Evolutionary conservation across 2,888 invertebrate genomes (phyloP).

Genomic region (Drosophila neotestacea): DNA sequence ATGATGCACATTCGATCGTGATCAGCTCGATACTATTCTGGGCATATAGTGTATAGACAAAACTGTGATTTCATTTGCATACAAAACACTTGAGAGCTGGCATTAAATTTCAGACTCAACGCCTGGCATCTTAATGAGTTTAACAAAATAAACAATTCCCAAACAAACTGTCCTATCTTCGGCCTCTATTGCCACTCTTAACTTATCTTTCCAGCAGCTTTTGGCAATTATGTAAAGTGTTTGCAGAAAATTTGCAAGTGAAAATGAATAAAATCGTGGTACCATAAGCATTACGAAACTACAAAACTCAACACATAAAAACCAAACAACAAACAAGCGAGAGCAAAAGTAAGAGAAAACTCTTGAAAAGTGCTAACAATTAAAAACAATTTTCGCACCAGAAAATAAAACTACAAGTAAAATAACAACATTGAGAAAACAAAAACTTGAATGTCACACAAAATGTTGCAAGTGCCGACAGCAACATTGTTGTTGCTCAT

Average conservation of each 20-base stretch:
- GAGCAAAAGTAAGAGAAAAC: slow-evolving; percentile 32
- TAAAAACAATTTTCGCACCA: slow-evolving; percentile 60
- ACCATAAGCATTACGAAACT: slow-evolving; percentile 60
- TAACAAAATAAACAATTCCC: slow-evolving; percentile 34
- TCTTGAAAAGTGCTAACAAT: slow-evolving; percentile 65
- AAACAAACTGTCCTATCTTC: slow-evolving; percentile 38
- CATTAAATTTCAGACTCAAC: slow-evolving; percentile 31
- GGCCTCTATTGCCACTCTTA: background rate
- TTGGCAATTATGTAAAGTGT: slow-evolving; percentile 72
- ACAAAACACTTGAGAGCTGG: slow-evolving; percentile 55
- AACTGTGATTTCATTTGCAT: slow-evolving; percentile 64
- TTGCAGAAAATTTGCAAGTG: slow-evolving; percentile 47
- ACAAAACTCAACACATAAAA: slow-evolving; percentile 39
- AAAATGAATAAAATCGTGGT: slow-evolving; percentile 82
- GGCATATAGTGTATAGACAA: slow-evolving; percentile 31
- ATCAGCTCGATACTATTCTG: slow-evolving; percentile 60
- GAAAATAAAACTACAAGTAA: slow-evolving; percentile 30
- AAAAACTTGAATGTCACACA: slow-evolving; percentile 68
- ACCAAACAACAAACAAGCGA: slow-evolving; percentile 26
- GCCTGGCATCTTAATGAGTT: slow-evolving; percentile 61
- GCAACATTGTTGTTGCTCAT: slow-evolving; percentile 65
- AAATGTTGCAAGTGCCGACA: slow-evolving; percentile 79
- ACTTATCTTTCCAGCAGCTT: slow-evolving; percentile 43
- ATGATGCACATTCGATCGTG: slow-evolving; percentile 60
- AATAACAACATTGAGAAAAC: slow-evolving; percentile 33